Base-by-base conservation (phyloP, 1,140 invertebrate genomes). In the Leptestheria dahalacensis region DNA sequence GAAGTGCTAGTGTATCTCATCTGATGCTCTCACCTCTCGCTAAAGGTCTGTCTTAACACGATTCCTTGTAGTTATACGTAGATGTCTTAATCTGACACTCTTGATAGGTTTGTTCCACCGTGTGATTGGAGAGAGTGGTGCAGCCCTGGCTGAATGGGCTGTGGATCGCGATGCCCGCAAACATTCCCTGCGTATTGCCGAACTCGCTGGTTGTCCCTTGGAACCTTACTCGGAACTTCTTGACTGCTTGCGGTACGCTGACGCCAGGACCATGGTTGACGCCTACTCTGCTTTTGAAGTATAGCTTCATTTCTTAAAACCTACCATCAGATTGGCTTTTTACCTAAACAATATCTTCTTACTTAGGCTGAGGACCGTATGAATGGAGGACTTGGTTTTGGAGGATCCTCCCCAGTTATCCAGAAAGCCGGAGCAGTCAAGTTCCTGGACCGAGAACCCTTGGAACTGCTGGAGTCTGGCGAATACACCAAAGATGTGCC, bases 1-100 rank as follows among this genome's bases (percentile, higher is more conserved):
- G 79, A 1, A 75, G 76, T 1, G 76, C 75, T 15, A 76, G 75
- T 58, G 74, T 61, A 2, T 26, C 26, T 25, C 50, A 54, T 20
- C 41, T 41, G 3, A 21, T 61, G 24, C 21, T 61, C 1, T 26
- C 12, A 25, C 59, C 52, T 23, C 52, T 28, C 12, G 26, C 50
- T 1, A 2, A 23, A 21, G 33, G 21, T 2, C n/a, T n/a, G n/a
- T n/a, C n/a, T n/a, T n/a, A n/a, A n/a, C n/a, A n/a, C n/a, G n/a
- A n/a, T n/a, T n/a, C n/a, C n/a, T n/a, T n/a, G n/a, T n/a, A 52
- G 46, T 47, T 3, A 52, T 33, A 59, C 53, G 24, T 48, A 21
- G 18, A 54, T 33, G 10, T 3, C 18, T 28, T 18, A 33, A 53
- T 18, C 10, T n/a, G 47, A 29, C 25, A 23, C 28, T 12, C 24